Base-by-base conservation (phyloP, 2,888 invertebrate genomes). In the Choreutis nemorana region DNA sequence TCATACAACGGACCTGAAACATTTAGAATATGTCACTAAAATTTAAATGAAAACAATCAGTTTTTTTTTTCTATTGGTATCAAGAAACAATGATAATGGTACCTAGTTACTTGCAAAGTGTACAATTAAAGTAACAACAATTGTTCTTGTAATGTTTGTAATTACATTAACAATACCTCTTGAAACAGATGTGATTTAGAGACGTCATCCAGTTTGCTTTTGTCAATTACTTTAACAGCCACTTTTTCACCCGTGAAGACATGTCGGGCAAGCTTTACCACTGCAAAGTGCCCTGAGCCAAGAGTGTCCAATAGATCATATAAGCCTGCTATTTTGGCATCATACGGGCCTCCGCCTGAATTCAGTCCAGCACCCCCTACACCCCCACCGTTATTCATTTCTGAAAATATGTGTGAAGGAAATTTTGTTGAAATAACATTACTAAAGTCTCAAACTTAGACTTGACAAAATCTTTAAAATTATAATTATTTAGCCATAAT, bases 211-310 rank as follows among this genome's bases (percentile, higher is more conserved):
- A 99, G 79, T 78, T 97, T 97, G 50, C 90, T 94, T 78, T 99
- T 99, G 72, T 99, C 99, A 55, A 99, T 99, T 38, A 99, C 92
- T 86, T 96, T 96, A 30, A 96, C 95, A 31, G 96, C 95, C 32
- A 98, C 98, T 77, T 95, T 95, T 81, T 97, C 97, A 20, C 97
- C 97, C 29, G 99, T 99, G 72, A 99, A 98, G 33, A 98, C 98
- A 83, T 99, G 99, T 41, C 94, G 83, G 14, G 99, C 99, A 41
- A 96, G 81, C 81, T 98, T 99, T 25, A 98, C 98, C 39, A 97
- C 96, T 38, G 98, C 98, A 82, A 97, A 99, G 79, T 99, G 98
- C 34, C 98, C 99, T 36, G 95, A 90, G 26, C 99, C 99, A 33
- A 99, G 86, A 3, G 98, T 99, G 66, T 96, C 94, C 67, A 96